Evolutionary conservation across 2,113 vertebrate genomes (phyloP).

Genomic region (Mellivora capensis): DNA sequence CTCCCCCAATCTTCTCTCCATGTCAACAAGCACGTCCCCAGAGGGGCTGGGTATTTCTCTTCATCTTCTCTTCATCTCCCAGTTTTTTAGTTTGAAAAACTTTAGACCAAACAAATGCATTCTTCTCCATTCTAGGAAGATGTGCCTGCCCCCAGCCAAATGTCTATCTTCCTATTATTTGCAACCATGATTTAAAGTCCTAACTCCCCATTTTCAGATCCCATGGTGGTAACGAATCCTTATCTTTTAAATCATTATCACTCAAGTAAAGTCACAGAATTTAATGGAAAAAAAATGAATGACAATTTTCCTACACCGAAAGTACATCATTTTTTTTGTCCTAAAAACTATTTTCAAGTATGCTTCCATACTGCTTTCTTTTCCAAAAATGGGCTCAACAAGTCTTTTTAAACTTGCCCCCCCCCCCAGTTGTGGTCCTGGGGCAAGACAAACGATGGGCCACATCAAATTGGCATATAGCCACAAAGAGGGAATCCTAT

Average conservation of each 20-base stretch:
- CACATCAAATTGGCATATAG: not conserved
- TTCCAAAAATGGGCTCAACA: not conserved
- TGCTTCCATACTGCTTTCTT: not conserved
- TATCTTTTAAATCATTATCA: constrained; percentile 6
- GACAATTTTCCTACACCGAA: not conserved
- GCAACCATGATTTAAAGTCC: not conserved
- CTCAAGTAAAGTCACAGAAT: not conserved
- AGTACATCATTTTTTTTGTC: not conserved
- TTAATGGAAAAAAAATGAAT: not conserved
- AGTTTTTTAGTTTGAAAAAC: not conserved
- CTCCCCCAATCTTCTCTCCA: not conserved
- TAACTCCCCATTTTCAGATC: not conserved
- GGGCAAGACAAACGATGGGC: not conserved
- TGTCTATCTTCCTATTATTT: not conserved
- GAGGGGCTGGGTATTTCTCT: not conserved
- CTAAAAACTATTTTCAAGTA: not conserved
- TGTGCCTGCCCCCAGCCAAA: not conserved
- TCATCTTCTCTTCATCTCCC: not conserved
- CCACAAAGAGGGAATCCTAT: not conserved
- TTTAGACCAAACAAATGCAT: not conserved
- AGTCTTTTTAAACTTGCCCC: not conserved
- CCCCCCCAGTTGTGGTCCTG: not conserved
- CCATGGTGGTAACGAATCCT: not conserved
- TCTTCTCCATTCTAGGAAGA: not conserved
- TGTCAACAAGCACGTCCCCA: not conserved